A percentile compares a stretch with the other conserved stretches of the same genome.
Conservation (phyloP, 2,888 invertebrate genomes). For the Drosophila paranaensis region DNA sequence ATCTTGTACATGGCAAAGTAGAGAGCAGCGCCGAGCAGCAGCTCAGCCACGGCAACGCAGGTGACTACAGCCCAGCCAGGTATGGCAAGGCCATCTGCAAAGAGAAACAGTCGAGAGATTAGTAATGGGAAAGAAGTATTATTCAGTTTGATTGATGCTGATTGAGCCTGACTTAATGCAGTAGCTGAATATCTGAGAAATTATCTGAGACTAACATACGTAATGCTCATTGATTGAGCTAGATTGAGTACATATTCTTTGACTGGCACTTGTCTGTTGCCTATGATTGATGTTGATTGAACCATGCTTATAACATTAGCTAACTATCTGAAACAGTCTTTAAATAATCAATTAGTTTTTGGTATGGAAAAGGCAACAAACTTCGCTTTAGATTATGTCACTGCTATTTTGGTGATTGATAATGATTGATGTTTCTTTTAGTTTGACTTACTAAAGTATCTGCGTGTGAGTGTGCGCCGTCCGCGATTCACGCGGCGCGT, state of each 20-base stretch:
- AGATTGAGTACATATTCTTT: no score
- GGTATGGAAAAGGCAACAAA: not conserved
- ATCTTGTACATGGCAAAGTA: slow-evolving; percentile 89
- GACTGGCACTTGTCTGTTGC: no score
- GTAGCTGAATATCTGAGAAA: no score
- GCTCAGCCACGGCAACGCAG: slow-evolving; percentile 89
- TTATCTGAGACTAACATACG: no score
- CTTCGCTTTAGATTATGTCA: not conserved
- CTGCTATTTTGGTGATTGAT: not conserved
- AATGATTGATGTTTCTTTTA: slow-evolving; percentile 1
- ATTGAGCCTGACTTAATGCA: not conserved
- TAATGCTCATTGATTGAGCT: no score
- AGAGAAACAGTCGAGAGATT: not conserved
- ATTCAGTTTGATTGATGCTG: not conserved
- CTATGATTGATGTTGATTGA: not conserved
- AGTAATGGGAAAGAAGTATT: not conserved
- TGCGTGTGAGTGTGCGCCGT: slow-evolving; percentile 91
- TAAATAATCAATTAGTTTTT: not conserved
- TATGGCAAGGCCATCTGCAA: slow-evolving; percentile 88
- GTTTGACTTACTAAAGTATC: slow-evolving; percentile 90
- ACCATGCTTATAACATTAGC: no score
- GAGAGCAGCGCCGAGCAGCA: slow-evolving; percentile 89
- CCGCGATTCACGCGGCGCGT: slow-evolving; percentile 92
- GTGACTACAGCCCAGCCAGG: slow-evolving; percentile 92
- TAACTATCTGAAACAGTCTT: no score